Evolutionary conservation across 2,888 invertebrate genomes (phyloP).

Genomic region (Shargacucullia verbasci): DNA sequence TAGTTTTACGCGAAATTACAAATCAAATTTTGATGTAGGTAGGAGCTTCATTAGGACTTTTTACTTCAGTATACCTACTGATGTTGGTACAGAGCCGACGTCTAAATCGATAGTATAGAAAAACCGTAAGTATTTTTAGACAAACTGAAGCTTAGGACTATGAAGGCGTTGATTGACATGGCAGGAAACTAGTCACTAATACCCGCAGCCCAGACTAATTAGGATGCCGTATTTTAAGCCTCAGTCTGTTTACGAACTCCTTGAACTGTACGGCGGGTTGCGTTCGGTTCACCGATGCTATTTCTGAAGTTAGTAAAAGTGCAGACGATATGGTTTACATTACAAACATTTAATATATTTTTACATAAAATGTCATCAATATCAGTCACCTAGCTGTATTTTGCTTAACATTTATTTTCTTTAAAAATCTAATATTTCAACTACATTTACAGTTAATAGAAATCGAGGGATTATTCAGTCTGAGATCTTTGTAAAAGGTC

Average conservation of each 20-base stretch:
- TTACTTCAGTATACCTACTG: too few species aligned
- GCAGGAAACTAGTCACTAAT: slow-evolving; percentile 52
- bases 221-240: slow-evolving; percentile 46
- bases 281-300: not conserved
- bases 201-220: slow-evolving; percentile 44
- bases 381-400: too few species aligned
- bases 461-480: slow-evolving; percentile 1
- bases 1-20: slow-evolving; percentile 11
- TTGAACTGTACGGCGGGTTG: slow-evolving; percentile 8
- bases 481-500: not conserved
- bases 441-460: not conserved
- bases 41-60: slow-evolving; percentile 5
- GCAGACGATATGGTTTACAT: not conserved
- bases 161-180: slow-evolving; percentile 54
- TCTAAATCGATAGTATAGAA: slow-evolving; percentile 18
- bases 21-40: slow-evolving; percentile 6
- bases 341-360: too few species aligned
- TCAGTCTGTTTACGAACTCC: slow-evolving; percentile 32
- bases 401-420: too few species aligned
- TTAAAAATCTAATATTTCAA: too few species aligned
- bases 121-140: slow-evolving; percentile 43
- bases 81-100: not conserved
- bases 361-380: too few species aligned
- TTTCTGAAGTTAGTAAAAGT: slow-evolving; percentile 5
- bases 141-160: slow-evolving; percentile 31